Percentiles rank a stretch among this genome's conserved stretches.
Conservation (phyloP, 2,797 vertebrate species). For the Mico argentatus region DNA sequence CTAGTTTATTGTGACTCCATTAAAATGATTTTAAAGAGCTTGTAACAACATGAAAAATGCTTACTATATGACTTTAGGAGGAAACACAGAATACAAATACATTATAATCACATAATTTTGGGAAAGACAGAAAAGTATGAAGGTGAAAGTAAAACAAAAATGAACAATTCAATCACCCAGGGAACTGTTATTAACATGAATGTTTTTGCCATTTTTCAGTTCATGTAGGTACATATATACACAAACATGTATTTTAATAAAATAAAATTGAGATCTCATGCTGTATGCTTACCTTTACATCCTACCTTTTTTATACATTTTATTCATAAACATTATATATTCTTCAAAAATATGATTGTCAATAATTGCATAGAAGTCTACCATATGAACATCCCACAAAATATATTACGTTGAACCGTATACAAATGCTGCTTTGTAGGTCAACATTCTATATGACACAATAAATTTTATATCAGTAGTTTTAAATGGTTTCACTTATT, state of each 20-base stretch:
- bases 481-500: neutral
- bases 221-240: neutral
- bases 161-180: neutral
- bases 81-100: neutral
- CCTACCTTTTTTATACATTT: neutral
- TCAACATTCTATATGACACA: neutral
- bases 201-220: neutral
- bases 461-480: neutral
- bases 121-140: neutral
- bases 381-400: neutral
- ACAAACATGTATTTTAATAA: neutral
- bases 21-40: slow-evolving; percentile 1
- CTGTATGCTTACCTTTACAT: slow-evolving; percentile 19
- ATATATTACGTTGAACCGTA: neutral
- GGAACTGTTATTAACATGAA: neutral
- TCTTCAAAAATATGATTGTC: slow-evolving; percentile 3
- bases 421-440: neutral
- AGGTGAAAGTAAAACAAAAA: slow-evolving; percentile 26
- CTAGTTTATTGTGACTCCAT: neutral
- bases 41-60: neutral
- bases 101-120: neutral
- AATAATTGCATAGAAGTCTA: neutral
- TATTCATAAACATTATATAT: slow-evolving; percentile 14
- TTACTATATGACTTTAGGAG: neutral
- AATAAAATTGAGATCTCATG: neutral